Conservation (phyloP, 2,888 invertebrate genomes). For the Belgica antarctica region DNA sequence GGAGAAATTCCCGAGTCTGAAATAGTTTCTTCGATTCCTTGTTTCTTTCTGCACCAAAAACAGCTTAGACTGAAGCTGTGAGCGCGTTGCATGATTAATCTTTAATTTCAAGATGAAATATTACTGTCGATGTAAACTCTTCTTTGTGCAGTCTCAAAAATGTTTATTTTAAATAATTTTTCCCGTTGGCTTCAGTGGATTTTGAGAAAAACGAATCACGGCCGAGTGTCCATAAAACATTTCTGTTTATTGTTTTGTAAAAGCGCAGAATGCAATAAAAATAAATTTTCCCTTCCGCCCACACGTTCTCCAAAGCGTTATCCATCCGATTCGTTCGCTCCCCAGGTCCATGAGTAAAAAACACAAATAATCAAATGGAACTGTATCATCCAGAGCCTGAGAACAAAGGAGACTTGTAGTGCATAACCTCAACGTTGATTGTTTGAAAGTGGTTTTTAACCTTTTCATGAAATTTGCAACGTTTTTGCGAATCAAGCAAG, state of each 20-base stretch:
- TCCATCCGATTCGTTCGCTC: not conserved
- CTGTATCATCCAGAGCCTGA: no score
- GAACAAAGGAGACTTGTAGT: no score
- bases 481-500: no score
- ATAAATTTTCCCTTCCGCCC: conserved; percentile 5
- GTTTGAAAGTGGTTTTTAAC: no score
- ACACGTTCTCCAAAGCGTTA: not conserved
- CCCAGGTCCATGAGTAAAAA: no score
- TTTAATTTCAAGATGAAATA: conserved; percentile 12
- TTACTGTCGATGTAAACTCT: not conserved
- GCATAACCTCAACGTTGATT: no score
- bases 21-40: not conserved
- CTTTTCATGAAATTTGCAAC: no score
- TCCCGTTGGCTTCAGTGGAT: not conserved
- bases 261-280: not conserved
- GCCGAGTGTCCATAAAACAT: conserved; percentile 19
- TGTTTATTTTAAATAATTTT: not conserved
- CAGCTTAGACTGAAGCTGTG: not conserved
- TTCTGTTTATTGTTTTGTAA: conserved; percentile 25
- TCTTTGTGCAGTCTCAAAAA: not conserved
- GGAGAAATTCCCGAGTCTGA: not conserved
- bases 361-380: no score
- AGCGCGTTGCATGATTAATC: conserved; percentile 4
- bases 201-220: not conserved
- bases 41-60: not conserved